Evolutionary conservation across 2,888 invertebrate genomes (phyloP), one percentile per base, ranked within the genome.

Genomic region (Asteroscopus sphinx): DNA sequence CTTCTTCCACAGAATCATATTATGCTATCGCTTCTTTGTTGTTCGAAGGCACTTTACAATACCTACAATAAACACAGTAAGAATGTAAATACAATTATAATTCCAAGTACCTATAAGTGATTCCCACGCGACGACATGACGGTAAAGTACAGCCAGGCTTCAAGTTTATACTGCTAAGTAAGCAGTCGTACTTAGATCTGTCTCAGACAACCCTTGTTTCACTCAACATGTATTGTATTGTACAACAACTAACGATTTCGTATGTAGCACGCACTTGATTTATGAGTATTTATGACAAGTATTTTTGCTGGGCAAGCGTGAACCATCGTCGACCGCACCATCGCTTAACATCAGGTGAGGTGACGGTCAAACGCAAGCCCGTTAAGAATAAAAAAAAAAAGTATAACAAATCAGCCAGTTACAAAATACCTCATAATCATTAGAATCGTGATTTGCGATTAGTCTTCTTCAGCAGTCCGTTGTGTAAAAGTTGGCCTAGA

Each of bases 41-140:
- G 68, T 77, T 67, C 67, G 57, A 66, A 74, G 65, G 59, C 71
- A 71, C 68, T 75, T 76, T 73, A 69, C 74, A 73, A 70, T 64
- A 69, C 65, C 72, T 73, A 73, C 80, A 80, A 80, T 77, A 78
- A 79, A 71, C 81, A 81, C 72, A 73, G 72, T 64, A 76, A 77
- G 83, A 84, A 87, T 87, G 82, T 82, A 83, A 85, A 86, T 84
- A 84, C 79, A 81, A 85, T 87, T 83, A 82, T 80, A 82, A 81
- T 81, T 85, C 78, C 80, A 83, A 78, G 81, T 85, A 83, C 81
- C 78, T 74, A 70, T 77, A 83, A n/a, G n/a, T n/a, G n/a, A n/a
- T 89, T 88, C 88, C 89, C 89, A 89, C 86, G 88, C 83, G 82
- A 76, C 69, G 78, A 64, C 77, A 71, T 82, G 80, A 76, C 76